Evolutionary conservation across 1,140 invertebrate species (phyloP).

Genomic region (Bemisia tabaci): DNA sequence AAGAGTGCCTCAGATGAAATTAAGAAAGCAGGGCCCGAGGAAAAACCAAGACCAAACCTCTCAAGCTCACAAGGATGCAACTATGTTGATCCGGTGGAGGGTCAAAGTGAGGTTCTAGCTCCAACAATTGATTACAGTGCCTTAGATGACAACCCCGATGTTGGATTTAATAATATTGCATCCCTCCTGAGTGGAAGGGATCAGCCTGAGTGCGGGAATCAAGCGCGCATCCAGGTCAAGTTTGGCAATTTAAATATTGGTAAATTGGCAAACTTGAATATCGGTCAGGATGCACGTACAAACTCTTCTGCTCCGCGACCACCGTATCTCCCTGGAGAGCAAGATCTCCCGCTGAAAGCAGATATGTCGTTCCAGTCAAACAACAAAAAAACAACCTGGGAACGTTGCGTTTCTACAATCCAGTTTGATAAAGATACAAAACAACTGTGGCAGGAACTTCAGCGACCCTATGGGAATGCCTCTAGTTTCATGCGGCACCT

Average conservation of each 20-base stretch:
- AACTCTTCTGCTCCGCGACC: neutral
- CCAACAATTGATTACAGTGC: constrained; percentile 6
- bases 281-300: constrained; percentile 18
- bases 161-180: constrained; percentile 15
- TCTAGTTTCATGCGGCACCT: constrained; percentile 67
- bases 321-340: constrained; percentile 50
- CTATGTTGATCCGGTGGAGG: neutral
- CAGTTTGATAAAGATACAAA: constrained; percentile 71
- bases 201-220: constrained; percentile 12
- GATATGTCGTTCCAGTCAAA: constrained; percentile 43
- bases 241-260: constrained; percentile 25
- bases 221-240: constrained; percentile 21
- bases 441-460: constrained; percentile 59
- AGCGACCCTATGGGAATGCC: constrained; percentile 70
- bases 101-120: constrained; percentile 19
- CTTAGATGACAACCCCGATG: neutral
- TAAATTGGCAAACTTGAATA: constrained; percentile 22
- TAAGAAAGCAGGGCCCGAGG: neutral
- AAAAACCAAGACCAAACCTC: neutral
- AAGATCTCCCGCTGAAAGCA: constrained; percentile 60
- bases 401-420: constrained; percentile 57
- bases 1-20: constrained; percentile 5
- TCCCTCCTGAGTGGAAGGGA: constrained; percentile 8
- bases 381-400: constrained; percentile 37
- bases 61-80: neutral